Base-by-base conservation (phyloP, 53 echinoderm and acorn worm species). In the Zoroaster sp. region DNA sequence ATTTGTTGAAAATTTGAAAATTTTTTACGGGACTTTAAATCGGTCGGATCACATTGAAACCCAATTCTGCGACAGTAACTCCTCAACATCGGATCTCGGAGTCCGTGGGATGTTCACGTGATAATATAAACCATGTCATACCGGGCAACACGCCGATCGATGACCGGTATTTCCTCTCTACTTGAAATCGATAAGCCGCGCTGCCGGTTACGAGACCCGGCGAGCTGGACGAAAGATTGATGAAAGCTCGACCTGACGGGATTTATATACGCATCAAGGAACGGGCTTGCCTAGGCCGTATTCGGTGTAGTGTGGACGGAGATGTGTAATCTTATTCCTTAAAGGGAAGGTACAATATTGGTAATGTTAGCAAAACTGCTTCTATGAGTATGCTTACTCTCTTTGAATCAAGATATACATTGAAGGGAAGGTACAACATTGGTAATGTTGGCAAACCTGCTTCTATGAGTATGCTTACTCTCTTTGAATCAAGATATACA, bases 111-210 rank as follows among this genome's bases (percentile, higher is more conserved):
- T n/a, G 39, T 54, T 39, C 54, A 55, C 38, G 17, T 37, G 59
- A 28, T 23, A 39, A 35, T 11, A 79, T 55, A 35, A 21, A 21
- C 28, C 63, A 20, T 36, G 78, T 34, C 3, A n/a, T 73, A 17
- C 79, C 25, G 39, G 79, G 63, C 35, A 38, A 37, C n/a, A 39
- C 67, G 31, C 67, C 83, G 69, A 83, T 83, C 83, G 68, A 83
- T 83, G 30, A 65, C 66, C 40, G 43, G 36, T 83, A 33, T 83
- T 83, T 68, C 83, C 83, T 43, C 23, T 25, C 44, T 4, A 25
- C 44, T 41, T 15, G 83, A 40, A 83, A 69, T 83, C 83, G 68
- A 83, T 83, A 83, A 68, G 66, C 68, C 83, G 20, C 44, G 40
- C 77, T 42, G 18, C 28, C 41, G 79, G 83, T 66, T 66, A 32